Conservation (phyloP, 2,888 invertebrate genomes). For the Hypomecis punctinalis region DNA sequence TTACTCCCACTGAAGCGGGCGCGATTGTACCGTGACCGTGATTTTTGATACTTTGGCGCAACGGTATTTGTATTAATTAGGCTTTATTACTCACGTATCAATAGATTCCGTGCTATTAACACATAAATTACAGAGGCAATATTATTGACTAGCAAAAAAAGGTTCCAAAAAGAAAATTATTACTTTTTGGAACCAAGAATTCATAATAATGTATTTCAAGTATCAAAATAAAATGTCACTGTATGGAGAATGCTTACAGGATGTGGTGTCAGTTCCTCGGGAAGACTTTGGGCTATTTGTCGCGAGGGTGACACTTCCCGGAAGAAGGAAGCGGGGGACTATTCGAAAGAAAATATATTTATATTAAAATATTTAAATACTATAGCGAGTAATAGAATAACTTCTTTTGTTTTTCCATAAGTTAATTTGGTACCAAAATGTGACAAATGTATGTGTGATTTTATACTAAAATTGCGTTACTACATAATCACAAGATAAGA, state of each 20-base stretch:
- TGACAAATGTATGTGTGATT: no score
- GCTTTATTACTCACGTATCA: background rate
- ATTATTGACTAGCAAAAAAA: no score
- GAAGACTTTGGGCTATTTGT: background rate
- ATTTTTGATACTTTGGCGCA: constrained; percentile 67
- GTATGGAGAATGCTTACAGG: background rate
- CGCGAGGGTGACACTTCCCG: background rate
- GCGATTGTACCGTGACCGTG: constrained; percentile 52
- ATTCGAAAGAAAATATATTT: no score
- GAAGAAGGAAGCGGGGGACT: background rate
- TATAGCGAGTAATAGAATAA: no score
- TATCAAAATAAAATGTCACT: background rate
- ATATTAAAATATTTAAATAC: no score
- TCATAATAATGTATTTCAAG: background rate
- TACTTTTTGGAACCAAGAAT: background rate
- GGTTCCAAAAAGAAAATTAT: no score
- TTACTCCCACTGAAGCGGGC: constrained; percentile 65
- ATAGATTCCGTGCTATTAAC: background rate
- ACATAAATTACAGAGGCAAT: background rate
- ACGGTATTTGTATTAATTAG: constrained; percentile 3
- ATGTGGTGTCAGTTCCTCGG: constrained; percentile 4
- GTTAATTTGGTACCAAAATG: no score
- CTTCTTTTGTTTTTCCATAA: no score
- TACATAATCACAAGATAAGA: no score
- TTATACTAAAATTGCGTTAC: no score